A percentile compares a stretch with the other conserved stretches of the same genome.
These are phyloP conservation scores for Pagetopsis macropterus DNA, from an alignment of 2,797 vertebrate species.

Conservation along the genomic window DNA sequence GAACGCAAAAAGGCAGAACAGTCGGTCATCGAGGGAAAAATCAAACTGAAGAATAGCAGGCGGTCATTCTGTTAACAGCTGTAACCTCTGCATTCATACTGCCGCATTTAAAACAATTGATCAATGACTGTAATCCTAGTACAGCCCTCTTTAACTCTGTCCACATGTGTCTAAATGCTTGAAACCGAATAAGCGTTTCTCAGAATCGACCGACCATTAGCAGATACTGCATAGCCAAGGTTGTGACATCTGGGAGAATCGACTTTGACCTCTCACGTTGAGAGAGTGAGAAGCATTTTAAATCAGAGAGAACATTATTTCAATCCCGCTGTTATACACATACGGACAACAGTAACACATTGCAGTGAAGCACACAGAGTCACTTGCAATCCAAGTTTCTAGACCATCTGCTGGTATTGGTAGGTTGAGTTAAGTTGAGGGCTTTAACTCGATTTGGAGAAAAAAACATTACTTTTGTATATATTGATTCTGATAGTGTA, in stretches of 20 bases:
- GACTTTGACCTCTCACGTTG: constrained; percentile 6
- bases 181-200: constrained; percentile 4
- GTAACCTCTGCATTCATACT: neutral
- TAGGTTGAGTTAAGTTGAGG: neutral
- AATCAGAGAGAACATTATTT: neutral
- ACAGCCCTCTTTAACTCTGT: neutral
- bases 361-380: neutral
- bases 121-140: neutral
- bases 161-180: neutral
- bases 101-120: neutral
- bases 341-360: neutral
- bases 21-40: neutral
- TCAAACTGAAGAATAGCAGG: neutral
- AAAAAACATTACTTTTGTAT: neutral
- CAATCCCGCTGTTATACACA: neutral
- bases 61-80: neutral
- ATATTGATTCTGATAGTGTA: neutral
- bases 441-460: neutral
- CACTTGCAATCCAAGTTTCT: neutral
- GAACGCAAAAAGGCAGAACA: neutral
- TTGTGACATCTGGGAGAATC: constrained; percentile 15
- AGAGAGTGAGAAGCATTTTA: constrained; percentile 23
- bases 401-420: neutral
- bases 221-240: neutral
- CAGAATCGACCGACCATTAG: constrained; percentile 6